Base-by-base conservation (phyloP, 2,113 vertebrate genomes). In the Xiphophorus hellerii region DNA sequence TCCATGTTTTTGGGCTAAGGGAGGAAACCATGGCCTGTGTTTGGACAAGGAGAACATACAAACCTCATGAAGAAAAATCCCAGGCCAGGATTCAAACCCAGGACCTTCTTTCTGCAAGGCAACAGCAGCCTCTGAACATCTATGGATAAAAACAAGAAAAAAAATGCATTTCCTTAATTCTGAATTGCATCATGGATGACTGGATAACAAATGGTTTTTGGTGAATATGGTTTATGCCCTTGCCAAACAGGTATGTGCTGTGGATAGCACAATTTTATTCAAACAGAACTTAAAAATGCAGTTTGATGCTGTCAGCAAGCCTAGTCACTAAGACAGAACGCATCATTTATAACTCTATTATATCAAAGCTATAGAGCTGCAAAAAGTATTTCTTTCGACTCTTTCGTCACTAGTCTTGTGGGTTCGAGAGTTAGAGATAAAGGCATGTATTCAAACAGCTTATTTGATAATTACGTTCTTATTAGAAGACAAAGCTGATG, bases 391-490 rank as follows among this genome's bases (percentile, higher is more conserved):
- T 58, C 48, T 58, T 58, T n/a, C 25, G 51, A n/a, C 22, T n/a
- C 22, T 58, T 58, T 58, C 3, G 2, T 58, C 51, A 11, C 22
- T 10, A 2, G 20, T 58, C 20, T n/a, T 58, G 5, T 25, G n/a
- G 7, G 27, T 33, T 62, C 22, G 25, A 25, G 10, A 12, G 66
- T 61, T 5, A 70, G 1, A 76, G 66, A 66, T 2, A 28, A 12
- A 71, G 28, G 9, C 22, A 35, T 39, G n/a, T 33, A 54, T 64
- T 80, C 28, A 28, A 30, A 69, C 7, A 72, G 37, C 30, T 60
- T 5, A 42, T 61, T 48, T 37, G 30, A 74, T 72, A 22, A 31
- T 30, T 17, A 60, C 71, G 0, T 25, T 62, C 35, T 30, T 35
- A 68, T 66, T 0, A 14, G 15, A 70, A 29, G 12, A 70, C n/a